Evolutionary conservation across 1,140 invertebrate genomes (phyloP), one percentile per base, ranked within the genome.

Genomic region (Protaetia brevitarsis): DNA sequence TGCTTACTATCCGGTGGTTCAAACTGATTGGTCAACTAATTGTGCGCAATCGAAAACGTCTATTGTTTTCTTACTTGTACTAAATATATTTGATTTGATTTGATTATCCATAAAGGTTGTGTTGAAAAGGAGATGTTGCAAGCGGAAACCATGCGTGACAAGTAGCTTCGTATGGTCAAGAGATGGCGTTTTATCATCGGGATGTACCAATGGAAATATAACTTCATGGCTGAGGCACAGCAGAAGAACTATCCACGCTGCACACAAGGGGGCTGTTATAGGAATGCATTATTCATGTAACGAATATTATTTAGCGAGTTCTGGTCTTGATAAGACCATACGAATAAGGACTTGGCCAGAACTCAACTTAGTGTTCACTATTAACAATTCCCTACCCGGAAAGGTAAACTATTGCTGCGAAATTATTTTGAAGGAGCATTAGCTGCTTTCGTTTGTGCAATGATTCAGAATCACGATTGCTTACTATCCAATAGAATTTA

Each of bases 281-380:
- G 11, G 27, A 3, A 59, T 59, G 3, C 10, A 59, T 13, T 59
- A 29, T 2, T 59, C 57, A 21, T 59, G 57, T 27, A 59, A 59
- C 13, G 57, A 59, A 28, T 29, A 59, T 7, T 59, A 59, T 19
- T 13, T 59, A 16, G 57, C 57, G 16, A 29, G 26, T 31, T 59
- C 57, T 4, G 57, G 57, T 29, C 8, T 59, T n/a, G 57, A 59
- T 59, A 31, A 16, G 7, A 7, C 6, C 16, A 16, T 59, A 28
- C 10, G n/a, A 6, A 28, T 59, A 29, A 29, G 57, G 57, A 28
- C 4, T 29, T 59, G 5, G 6, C 57, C 57, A 3, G 2, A 59
- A 11, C 2, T 59, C 2, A n/a, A 28, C 0, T n/a, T 11, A 2
- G 0, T 29, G 1, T 28, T 3, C 27, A 59, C 26, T 0, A 59